Evolutionary conservation across 2,888 invertebrate species (phyloP), one percentile per base, ranked within the genome.

Genomic region (Cataglyphis rosenhaueri): DNA sequence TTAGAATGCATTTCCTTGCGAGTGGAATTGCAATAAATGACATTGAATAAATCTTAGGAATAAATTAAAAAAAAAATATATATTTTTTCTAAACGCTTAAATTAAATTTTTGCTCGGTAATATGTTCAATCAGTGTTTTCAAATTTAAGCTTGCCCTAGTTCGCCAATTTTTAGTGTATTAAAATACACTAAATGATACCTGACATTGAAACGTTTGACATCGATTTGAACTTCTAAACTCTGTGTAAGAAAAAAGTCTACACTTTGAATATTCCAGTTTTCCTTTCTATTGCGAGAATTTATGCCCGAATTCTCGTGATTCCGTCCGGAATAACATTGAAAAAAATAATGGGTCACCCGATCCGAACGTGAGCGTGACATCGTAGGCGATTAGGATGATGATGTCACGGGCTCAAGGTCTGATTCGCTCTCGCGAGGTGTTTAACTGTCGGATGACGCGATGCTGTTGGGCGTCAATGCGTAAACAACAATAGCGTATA

Each of bases 361-460:
- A 65, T 62, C 32, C 32, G 55, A 55, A 12, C 57, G 21, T 70
- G 71, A 61, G 62, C 25, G 62, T 35, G 44, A 12, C 59, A 52
- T 76, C 75, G 29, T 38, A 74, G 38, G 18, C 70, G 44, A 68
- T 75, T 68, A 44, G 74, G 73, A 75, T 65, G 88, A 86, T 90
- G 90, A 91, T 91, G 89, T 91, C 91, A 90, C 88, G 78, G 61
- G 75, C 85, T 89, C 92, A 91, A 92, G 91, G 91, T 89, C 88
- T 87, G 83, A 84, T 84, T 86, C 85, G 85, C 66, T 68, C 75
- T 74, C 32, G 75, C 41, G 87, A 89, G 90, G 87, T 90, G 86
- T 87, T 90, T 88, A 89, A 88, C 82, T 87, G 85, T 76, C n/a
- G 81, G 88, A 84, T 89, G 89, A 89, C 87, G 89, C 29, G 66